Evolutionary conservation across 2,888 invertebrate species (phyloP), one percentile per base, ranked within the genome.

Genomic region (Peribatodes rhomboidaria): DNA sequence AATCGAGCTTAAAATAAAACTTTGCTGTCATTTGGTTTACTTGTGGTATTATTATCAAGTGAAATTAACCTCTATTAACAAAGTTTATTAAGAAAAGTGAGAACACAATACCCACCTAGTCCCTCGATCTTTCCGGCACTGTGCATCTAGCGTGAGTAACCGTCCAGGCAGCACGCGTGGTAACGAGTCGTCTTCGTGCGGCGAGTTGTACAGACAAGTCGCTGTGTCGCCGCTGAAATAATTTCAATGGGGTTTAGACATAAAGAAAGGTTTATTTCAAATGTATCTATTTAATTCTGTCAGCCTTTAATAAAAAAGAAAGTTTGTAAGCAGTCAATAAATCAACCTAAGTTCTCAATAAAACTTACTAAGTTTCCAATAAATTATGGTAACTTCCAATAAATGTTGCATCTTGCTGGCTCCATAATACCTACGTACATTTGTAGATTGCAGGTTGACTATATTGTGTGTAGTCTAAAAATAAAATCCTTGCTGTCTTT

Each of bases 61-160:
- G 2, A 4, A 4, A 27, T 4, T 6, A 4, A 37, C n/a, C 3
- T 3, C 4, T 1, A 44, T 11, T 20, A 20, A 11, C 20, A 44
- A 41, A 14, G 41, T 41, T 42, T 9, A 9, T n/a, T 11, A 42
- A 1, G 3, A 42, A 18, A 9, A 39, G n/a, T n/a, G 8, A 16
- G 18, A 10, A 41, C 1, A 18, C 9, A 7, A 44, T 10, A 16
- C 65, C 76, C 73, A 92, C 89, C 96, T 98, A 44, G 98, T 98
- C 81, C 98, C 98, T 78, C 98, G 94, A 89, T 98, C 98, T 82
- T 98, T 96, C 73, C 98, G 95, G 89, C 98, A 98, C 86, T 98
- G 98, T 33, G 98, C 98, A 87, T 98, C 98, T 77, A 98, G 92
- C 8, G 97, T 97, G 65, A 98, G 94, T 72, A 98, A 89, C 78